These are phyloP conservation scores for Zaprionus davidi DNA, from an alignment of 1,140 invertebrate genomes.

Conservation along the genomic window DNA sequence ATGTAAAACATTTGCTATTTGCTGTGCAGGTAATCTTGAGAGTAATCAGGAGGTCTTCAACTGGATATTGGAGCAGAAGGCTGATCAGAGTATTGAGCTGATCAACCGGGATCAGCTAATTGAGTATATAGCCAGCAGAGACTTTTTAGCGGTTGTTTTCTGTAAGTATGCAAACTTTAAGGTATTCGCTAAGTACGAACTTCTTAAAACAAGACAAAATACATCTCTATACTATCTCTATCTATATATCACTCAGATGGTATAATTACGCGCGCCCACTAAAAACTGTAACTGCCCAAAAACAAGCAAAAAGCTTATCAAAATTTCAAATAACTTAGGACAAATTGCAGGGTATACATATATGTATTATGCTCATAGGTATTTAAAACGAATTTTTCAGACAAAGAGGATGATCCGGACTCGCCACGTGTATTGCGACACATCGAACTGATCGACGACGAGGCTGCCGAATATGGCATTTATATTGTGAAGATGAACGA, in stretches of 20 bases:
- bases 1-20: slow-evolving; percentile 19
- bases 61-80: slow-evolving; percentile 96
- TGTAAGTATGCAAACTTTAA: slow-evolving; percentile 89
- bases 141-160: slow-evolving; percentile 96
- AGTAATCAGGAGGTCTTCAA: slow-evolving; percentile 94
- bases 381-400: slow-evolving; percentile 84
- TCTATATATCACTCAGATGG: slow-evolving; percentile 4
- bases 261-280: slow-evolving; percentile 62
- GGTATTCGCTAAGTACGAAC: slow-evolving; percentile 52
- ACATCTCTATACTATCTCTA: not conserved
- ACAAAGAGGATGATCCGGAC: slow-evolving; percentile 92
- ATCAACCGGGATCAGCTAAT: slow-evolving; percentile 93
- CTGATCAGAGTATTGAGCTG: slow-evolving; percentile 96
- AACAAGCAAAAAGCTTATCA: slow-evolving; percentile 35
- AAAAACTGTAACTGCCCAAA: slow-evolving; percentile 84
- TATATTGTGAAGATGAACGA: slow-evolving; percentile 96
- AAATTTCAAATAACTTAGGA: not conserved
- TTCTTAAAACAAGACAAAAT: slow-evolving; percentile 8
- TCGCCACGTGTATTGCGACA: slow-evolving; percentile 91
- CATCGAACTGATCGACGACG: slow-evolving; percentile 95
- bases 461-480: slow-evolving; percentile 95
- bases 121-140: slow-evolving; percentile 95
- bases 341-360: not conserved
- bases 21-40: slow-evolving; percentile 91
- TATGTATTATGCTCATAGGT: not conserved